Conservation (phyloP, 2,797 vertebrate genomes). For the Myotis daubentonii region DNA sequence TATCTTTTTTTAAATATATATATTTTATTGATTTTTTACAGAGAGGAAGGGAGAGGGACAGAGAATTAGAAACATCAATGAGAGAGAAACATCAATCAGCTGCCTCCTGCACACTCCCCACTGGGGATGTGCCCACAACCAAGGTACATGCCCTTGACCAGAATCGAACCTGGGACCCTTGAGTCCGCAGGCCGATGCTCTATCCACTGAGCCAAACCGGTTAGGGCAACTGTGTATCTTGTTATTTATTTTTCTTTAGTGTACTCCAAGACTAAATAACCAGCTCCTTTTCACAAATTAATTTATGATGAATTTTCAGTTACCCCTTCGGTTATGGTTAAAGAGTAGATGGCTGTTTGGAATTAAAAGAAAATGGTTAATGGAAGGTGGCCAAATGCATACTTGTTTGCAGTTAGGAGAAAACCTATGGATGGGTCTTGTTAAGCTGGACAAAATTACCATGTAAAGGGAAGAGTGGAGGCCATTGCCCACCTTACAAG, state of each 20-base stretch:
- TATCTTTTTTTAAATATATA: background rate
- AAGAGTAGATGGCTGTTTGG: background rate
- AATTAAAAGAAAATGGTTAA: background rate
- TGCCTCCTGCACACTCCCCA: too few species aligned
- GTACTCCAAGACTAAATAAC: background rate
- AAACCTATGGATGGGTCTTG: background rate
- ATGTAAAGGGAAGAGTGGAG: background rate
- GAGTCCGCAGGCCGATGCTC: too few species aligned
- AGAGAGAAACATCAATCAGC: too few species aligned
- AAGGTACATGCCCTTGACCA: too few species aligned
- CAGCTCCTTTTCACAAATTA: background rate
- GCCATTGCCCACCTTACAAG: background rate
- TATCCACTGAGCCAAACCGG: too few species aligned
- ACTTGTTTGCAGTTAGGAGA: background rate
- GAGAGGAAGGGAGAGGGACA: too few species aligned
- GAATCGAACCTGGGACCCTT: too few species aligned
- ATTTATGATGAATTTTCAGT: background rate
- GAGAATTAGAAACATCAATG: too few species aligned
- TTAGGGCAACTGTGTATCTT: background rate
- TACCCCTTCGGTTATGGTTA: background rate
- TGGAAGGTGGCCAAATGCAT: too few species aligned
- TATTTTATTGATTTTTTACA: too few species aligned
- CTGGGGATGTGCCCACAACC: too few species aligned
- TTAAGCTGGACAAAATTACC: background rate
- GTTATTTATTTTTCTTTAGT: background rate